Conservation (phyloP, 2,113 vertebrate species). For the Panthera leo region DNA sequence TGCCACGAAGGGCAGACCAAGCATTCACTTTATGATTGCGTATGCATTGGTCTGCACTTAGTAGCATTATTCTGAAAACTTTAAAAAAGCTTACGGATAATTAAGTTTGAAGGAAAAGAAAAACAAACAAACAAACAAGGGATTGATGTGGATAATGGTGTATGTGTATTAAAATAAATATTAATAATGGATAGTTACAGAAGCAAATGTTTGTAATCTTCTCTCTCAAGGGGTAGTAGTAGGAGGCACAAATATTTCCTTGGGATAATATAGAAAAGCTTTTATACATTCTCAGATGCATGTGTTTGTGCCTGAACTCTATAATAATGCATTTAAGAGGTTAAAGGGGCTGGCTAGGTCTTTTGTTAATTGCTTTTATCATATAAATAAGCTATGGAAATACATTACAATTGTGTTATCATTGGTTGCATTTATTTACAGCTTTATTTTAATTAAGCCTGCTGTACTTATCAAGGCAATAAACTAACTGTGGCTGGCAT, state of each 20-base stretch:
- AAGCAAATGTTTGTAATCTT: slow-evolving; percentile 39
- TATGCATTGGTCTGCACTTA: slow-evolving; percentile 33
- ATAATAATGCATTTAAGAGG: slow-evolving; percentile 77
- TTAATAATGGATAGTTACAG: slow-evolving; percentile 44
- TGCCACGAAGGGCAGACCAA: slow-evolving; percentile 59
- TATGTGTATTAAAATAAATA: slow-evolving; percentile 67
- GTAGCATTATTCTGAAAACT: slow-evolving; percentile 65
- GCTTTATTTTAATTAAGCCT: slow-evolving; percentile 84
- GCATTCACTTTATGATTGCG: slow-evolving; percentile 69
- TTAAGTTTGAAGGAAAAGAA: slow-evolving; percentile 59
- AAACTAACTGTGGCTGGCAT: slow-evolving; percentile 76
- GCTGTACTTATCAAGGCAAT: slow-evolving; percentile 78
- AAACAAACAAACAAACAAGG: neutral
- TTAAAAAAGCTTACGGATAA: slow-evolving; percentile 65
- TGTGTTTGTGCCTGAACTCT: slow-evolving; percentile 67
- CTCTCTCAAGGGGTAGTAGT: slow-evolving; percentile 9
- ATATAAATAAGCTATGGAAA: slow-evolving; percentile 76
- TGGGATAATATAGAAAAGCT: slow-evolving; percentile 36
- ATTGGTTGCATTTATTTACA: slow-evolving; percentile 80
- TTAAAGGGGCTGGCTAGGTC: slow-evolving; percentile 64
- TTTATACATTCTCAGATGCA: slow-evolving; percentile 49
- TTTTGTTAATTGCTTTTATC: slow-evolving; percentile 80
- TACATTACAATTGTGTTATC: slow-evolving; percentile 77
- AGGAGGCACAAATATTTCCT: slow-evolving; percentile 29
- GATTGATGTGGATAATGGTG: slow-evolving; percentile 46